Conservation (phyloP, 2,888 invertebrate genomes). For the Cosmia trapezina region DNA sequence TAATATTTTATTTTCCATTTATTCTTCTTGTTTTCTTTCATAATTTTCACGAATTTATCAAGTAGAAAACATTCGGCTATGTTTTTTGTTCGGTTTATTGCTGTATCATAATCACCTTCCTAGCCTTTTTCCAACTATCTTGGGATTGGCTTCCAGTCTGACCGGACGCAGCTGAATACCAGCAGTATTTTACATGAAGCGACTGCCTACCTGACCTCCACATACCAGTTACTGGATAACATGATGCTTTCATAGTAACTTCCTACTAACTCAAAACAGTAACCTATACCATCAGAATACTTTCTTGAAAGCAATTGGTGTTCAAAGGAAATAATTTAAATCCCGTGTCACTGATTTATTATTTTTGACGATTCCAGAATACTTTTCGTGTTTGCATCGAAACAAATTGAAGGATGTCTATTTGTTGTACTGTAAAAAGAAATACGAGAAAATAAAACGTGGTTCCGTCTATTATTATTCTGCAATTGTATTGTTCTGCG, state of each 20-base stretch:
- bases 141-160: too few relatives aligned
- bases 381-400: constrained; percentile 21
- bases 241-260: not conserved
- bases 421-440: constrained; percentile 24
- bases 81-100: not conserved
- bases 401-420: constrained; percentile 35
- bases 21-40: not conserved
- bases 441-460: not conserved
- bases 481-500: too few relatives aligned
- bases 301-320: not conserved
- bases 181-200: too few relatives aligned
- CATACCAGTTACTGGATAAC: too few relatives aligned
- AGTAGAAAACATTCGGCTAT: not conserved
- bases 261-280: not conserved
- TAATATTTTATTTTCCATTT: not conserved
- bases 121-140: too few relatives aligned
- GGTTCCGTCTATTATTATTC: constrained; percentile 35
- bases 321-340: constrained; percentile 27
- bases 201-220: too few relatives aligned
- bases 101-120: too few relatives aligned
- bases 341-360: constrained; percentile 47
- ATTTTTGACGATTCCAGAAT: constrained; percentile 26
- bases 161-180: too few relatives aligned
- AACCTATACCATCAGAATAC: not conserved
- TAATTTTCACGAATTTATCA: not conserved